phyloP scores from a whole-genome alignment of 2,113 vertebrate species.

The Atrichornis clamosus region DNA sequence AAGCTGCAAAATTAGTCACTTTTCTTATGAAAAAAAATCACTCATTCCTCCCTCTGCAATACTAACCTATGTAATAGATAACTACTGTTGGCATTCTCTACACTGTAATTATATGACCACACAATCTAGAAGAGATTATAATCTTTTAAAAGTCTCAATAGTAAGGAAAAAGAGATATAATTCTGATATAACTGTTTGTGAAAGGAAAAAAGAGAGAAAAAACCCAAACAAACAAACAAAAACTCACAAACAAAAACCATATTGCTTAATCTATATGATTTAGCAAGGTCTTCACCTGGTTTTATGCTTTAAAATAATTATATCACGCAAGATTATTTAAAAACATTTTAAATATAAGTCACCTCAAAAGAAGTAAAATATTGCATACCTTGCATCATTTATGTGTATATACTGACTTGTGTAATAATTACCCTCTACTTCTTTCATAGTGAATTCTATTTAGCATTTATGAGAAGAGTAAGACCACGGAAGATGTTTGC shows the following conservation, averaged over 20 bases:
- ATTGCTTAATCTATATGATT: background rate
- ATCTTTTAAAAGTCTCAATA: background rate
- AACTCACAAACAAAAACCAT: background rate
- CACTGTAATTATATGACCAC: background rate
- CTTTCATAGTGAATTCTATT: background rate
- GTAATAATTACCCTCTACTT: background rate
- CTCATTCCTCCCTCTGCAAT: background rate
- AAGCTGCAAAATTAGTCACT: background rate
- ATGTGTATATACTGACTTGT: background rate
- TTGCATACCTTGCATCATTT: background rate
- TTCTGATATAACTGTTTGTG: background rate
- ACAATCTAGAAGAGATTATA: background rate
- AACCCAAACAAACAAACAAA: background rate
- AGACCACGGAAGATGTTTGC: background rate
- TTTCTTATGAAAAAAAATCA: background rate
- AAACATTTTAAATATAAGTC: background rate
- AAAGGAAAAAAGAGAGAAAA: background rate
- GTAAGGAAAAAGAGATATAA: background rate
- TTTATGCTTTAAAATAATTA: background rate
- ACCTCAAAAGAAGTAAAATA: background rate
- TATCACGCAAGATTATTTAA: background rate
- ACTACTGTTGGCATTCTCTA: background rate
- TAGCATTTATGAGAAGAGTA: background rate
- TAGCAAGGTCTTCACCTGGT: background rate
- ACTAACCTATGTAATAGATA: background rate